Base-by-base conservation (phyloP, 30 jellyfish, hydroid and myxozoan genomes). In the Clytia hemisphaerica region DNA sequence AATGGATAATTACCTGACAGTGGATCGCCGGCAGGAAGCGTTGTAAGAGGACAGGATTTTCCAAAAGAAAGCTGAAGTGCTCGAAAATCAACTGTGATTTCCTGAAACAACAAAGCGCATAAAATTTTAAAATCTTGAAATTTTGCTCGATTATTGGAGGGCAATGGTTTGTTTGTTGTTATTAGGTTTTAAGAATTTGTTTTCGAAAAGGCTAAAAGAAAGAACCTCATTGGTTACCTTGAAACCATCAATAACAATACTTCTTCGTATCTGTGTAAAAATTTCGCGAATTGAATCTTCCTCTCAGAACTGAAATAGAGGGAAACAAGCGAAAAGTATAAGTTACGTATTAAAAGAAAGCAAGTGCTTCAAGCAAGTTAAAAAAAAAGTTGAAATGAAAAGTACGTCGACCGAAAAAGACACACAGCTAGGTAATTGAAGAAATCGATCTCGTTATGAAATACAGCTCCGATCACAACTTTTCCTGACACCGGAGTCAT, bases 161-260 rank as follows among this genome's bases (percentile, higher is more conserved):
- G n/a, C n/a, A n/a, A n/a, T n/a, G n/a, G n/a, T n/a, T n/a, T n/a
- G n/a, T n/a, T n/a, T n/a, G n/a, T 27, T 19, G 14, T 1, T 21
- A 15, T 6, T 27, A 10, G 14, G 10, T 60, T 1, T 60, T 25
- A 57, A 4, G 45, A 2, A 4, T 2, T 2, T 24, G 58, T 57
- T 14, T 24, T n/a, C 15, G 53, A 42, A 42, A 42, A 42, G 18
- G 18, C 12, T 10, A 42, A 12, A 42, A 42, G 15, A 42, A 48
- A 7, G 19, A 19, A 14, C 44, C 54, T 18, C 26, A 27, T 25
- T 18, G 64, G 37, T 24, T 60, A 86, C 97, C 97, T 79, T 60
- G 97, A 93, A 33, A 87, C 94, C 40, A 87, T 65, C 19, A 87
- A 58, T 70, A 72, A 92, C 67, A 87, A 60, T 1, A 87, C 92